phyloP scores from a whole-genome alignment of 2,888 invertebrate genomes.

The Herminia tarsipennalis region DNA sequence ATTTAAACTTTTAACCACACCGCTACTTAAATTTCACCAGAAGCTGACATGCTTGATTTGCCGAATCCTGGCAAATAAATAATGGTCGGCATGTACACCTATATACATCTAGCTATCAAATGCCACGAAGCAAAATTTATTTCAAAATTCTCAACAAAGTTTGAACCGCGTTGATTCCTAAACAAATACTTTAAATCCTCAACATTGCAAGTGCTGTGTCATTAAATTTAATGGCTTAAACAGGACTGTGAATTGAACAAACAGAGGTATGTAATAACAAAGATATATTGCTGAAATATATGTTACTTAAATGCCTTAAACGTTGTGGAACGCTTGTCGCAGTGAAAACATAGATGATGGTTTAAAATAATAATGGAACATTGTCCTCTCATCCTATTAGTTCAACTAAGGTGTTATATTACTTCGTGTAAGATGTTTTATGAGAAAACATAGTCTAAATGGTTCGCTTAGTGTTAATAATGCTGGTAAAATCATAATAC shows the following conservation, averaged over 20 bases:
- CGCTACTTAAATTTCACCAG: too few relatives aligned
- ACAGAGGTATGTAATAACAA: conserved; percentile 28
- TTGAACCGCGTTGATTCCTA: conserved; percentile 35
- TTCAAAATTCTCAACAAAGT: conserved; percentile 28
- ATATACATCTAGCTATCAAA: background rate
- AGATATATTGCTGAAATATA: conserved; percentile 15
- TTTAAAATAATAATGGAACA: conserved; percentile 1
- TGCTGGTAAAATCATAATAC: conserved; percentile 8
- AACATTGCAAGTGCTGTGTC: conserved; percentile 30
- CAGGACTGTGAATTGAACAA: conserved; percentile 33
- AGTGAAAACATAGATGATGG: background rate
- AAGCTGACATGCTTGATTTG: too few relatives aligned
- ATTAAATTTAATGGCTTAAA: conserved; percentile 51
- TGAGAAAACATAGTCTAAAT: conserved; percentile 57
- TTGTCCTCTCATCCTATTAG: background rate
- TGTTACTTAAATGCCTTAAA: background rate
- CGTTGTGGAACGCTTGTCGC: background rate
- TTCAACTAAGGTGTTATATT: background rate
- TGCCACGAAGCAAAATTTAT: conserved; percentile 10
- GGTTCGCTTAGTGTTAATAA: conserved; percentile 33
- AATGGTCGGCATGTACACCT: too few relatives aligned
- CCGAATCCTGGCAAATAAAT: too few relatives aligned
- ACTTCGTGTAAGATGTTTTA: conserved; percentile 52
- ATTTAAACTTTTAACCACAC: too few relatives aligned
- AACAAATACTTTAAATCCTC: conserved; percentile 48